Conservation (phyloP, 2,888 invertebrate species). For the Himalopsyche japonica region DNA sequence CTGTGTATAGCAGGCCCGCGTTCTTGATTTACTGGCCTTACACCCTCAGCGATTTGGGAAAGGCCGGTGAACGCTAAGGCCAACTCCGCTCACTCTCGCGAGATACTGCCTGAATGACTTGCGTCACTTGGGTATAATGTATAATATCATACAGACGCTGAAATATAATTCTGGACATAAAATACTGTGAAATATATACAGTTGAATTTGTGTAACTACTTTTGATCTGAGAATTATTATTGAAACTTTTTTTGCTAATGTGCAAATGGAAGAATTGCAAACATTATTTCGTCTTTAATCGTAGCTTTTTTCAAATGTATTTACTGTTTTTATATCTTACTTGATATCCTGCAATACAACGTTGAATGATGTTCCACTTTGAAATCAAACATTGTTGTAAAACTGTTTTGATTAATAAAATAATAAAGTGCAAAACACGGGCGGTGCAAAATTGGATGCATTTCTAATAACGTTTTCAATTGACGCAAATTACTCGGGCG, state of each 20-base stretch:
- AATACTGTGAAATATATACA: neutral
- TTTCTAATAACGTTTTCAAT: neutral
- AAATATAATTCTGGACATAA: neutral
- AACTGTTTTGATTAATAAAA: neutral
- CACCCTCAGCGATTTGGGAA: conserved; percentile 16
- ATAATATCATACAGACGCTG: neutral
- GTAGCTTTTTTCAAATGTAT: too few species aligned
- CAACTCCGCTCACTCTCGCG: conserved; percentile 1
- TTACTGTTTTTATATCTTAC: too few species aligned
- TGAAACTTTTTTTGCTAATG: too few species aligned
- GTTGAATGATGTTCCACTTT: too few species aligned
- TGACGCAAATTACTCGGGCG: neutral
- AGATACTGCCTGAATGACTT: neutral
- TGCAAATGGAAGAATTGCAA: too few species aligned
- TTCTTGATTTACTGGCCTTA: conserved; percentile 36
- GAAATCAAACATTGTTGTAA: too few species aligned
- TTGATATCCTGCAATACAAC: too few species aligned
- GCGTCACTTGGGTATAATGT: neutral
- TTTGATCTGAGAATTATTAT: too few species aligned
- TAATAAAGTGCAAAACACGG: neutral
- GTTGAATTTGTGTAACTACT: too few species aligned
- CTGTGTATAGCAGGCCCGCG: conserved; percentile 21
- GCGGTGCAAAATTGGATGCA: neutral
- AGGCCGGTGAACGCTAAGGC: neutral
- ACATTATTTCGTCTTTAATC: too few species aligned